These are phyloP conservation scores for Xiphophorus maculatus DNA, from an alignment of 2,113 vertebrate genomes.

Conservation along the genomic window DNA sequence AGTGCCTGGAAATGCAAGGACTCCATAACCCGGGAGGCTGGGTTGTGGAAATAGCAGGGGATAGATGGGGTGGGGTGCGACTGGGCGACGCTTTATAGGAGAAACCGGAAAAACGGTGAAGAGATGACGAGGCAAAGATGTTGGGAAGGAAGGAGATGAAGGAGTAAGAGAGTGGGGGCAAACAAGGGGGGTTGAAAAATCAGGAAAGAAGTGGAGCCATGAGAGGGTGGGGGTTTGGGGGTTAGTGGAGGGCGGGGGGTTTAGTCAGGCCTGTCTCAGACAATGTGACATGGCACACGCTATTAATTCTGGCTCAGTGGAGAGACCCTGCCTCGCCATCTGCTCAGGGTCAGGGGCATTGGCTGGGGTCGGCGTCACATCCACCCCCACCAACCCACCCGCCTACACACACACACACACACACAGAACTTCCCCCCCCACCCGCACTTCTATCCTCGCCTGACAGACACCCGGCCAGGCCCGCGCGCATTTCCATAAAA, in stretches of 20 bases:
- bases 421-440: conserved; percentile 8
- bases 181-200: neutral
- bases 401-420: neutral
- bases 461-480: conserved; percentile 79
- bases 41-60: conserved; percentile 14
- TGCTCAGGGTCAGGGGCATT: conserved; percentile 91
- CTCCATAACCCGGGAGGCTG: conserved; percentile 73
- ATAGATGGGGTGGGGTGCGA: conserved; percentile 8
- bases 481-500: conserved; percentile 83
- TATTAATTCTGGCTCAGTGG: conserved; percentile 89
- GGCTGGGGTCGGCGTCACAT: conserved; percentile 84
- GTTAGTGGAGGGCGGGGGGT: conserved; percentile 46
- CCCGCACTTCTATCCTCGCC: conserved; percentile 64
- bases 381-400: conserved; percentile 40
- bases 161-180: neutral
- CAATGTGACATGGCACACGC: conserved; percentile 86
- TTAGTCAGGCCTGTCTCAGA: conserved; percentile 9
- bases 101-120: neutral
- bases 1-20: conserved; percentile 72
- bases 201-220: conserved; percentile 18
- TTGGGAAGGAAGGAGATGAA: neutral
- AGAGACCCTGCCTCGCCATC: conserved; percentile 84
- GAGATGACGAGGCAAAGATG: neutral
- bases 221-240: neutral
- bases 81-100: neutral